These are phyloP conservation scores for Callionymus lyra DNA, from an alignment of 2,113 vertebrate species.

Conservation along the genomic window DNA sequence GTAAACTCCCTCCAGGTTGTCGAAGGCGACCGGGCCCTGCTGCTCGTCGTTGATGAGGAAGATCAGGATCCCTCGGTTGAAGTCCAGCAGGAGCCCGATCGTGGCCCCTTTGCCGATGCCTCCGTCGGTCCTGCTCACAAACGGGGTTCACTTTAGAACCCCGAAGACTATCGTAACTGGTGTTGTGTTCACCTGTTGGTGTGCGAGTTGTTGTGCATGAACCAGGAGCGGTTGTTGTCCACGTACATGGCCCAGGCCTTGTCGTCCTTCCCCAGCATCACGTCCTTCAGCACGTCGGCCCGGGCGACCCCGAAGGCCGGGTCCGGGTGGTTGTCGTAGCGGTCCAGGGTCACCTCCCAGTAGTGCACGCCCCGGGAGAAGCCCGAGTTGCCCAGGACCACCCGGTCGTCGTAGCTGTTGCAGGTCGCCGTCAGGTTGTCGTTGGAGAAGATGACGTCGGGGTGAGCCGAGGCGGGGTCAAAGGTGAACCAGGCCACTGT, in stretches of 20 bases:
- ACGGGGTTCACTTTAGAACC: neutral
- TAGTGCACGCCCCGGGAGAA: conserved; percentile 96
- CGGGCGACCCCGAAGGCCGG: conserved; percentile 91
- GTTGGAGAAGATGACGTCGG: conserved; percentile 95
- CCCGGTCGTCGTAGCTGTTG: conserved; percentile 95
- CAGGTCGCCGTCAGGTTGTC: conserved; percentile 97
- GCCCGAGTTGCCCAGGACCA: conserved; percentile 85
- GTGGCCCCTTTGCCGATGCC: conserved; percentile 89
- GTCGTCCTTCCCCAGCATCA: conserved; percentile 98
- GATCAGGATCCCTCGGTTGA: conserved; percentile 80
- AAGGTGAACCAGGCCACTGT: conserved; percentile 97
- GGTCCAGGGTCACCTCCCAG: conserved; percentile 93
- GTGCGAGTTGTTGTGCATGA: conserved; percentile 99
- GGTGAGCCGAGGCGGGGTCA: conserved; percentile 83
- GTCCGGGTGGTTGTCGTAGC: conserved; percentile 96
- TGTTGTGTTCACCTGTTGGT: conserved; percentile 92
- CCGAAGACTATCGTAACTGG: too few relatives aligned
- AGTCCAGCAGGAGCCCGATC: conserved; percentile 85
- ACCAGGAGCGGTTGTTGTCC: conserved; percentile 99
- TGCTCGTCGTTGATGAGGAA: conserved; percentile 98
- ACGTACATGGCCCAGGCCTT: conserved; percentile 99
- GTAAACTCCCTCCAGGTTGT: conserved; percentile 84
- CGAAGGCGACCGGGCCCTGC: conserved; percentile 93
- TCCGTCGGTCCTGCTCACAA: conserved; percentile 78
- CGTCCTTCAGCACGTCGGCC: conserved; percentile 86